Evolutionary conservation across 2,113 vertebrate species (phyloP).

Genomic region (Recurvirostra avosetta): DNA sequence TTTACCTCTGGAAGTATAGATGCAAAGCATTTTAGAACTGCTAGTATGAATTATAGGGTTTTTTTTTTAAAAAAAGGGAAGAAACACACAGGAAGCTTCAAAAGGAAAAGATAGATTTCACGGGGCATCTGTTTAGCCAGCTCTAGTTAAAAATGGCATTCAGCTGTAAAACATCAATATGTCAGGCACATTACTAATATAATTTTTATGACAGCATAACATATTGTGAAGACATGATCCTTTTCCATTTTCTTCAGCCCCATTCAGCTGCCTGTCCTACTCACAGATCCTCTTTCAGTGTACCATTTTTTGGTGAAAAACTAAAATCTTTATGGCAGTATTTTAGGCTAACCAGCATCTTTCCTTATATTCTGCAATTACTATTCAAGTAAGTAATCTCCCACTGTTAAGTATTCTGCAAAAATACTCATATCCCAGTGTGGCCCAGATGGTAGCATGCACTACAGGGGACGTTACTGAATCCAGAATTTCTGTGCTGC

Average conservation of each 20-base stretch:
- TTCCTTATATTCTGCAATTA: not conserved
- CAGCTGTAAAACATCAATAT: conserved; percentile 57
- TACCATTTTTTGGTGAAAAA: not conserved
- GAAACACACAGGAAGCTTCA: not conserved
- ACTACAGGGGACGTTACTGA: not conserved
- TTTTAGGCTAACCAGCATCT: not conserved
- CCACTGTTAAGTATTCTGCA: not conserved
- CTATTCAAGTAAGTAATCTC: not conserved
- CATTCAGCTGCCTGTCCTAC: not conserved
- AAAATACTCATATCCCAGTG: not conserved
- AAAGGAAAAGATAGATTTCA: conserved; percentile 55
- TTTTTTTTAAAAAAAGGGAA: not conserved
- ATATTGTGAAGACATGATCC: conserved; percentile 34
- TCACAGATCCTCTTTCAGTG: not conserved
- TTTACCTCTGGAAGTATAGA: not conserved
- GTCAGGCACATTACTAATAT: conserved; percentile 51
- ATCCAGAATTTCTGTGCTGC: not conserved
- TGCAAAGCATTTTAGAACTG: not conserved
- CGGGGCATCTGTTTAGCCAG: conserved; percentile 16
- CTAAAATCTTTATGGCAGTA: not conserved
- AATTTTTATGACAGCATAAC: conserved; percentile 52
- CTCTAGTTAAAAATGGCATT: conserved; percentile 46
- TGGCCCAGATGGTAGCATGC: not conserved
- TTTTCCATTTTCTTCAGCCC: not conserved
- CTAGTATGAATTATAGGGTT: not conserved